Base-by-base conservation (phyloP, 2,888 invertebrate species). In the Danaus chrysippus region DNA sequence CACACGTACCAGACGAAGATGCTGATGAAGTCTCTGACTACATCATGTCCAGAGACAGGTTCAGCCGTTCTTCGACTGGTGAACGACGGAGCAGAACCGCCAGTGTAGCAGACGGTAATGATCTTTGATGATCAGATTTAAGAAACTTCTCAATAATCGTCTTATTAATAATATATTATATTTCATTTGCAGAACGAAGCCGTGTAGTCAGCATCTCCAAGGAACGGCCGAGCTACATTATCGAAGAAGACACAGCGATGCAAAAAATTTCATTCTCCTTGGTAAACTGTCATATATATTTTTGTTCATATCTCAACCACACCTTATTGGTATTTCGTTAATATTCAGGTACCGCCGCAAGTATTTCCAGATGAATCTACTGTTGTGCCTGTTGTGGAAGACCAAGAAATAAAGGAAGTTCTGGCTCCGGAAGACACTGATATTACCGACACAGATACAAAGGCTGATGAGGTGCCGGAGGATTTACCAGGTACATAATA, bases 181-280 rank as follows among this genome's bases (percentile, higher is more conserved):
- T 43, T 15, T 59, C 11, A 1, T 1, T n/a, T 59, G 46, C 41
- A 12, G 17, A 15, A 41, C 61, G 61, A n/a, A 66, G 61, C 56
- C 53, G 57, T 42, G 12, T 53, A 15, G 54, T 44, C 8, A 63
- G 60, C 46, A 10, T 42, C 1, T 10, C 42, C 17, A 54, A 63
- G 43, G 44, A 52, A 19, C 56, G 44, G 3, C 56, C 34, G 46
- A 58, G 61, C 59, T 41, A 46, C 17, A 13, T 42, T 12, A 17
- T 46, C 23, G n/a, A 61, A 54, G 53, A 59, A 10, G 62, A 54
- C 11, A 43, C 56, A 10, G 54, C 68, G 0, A 42, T 59, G 9
- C 75, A 73, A 17, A 76, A 73, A 62, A 81, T 81, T 60, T 77
- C 79, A 0, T 82, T 81, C 53, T 68, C 76, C 12, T 70, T 72